Percentiles rank a stretch among this genome's conserved stretches.
Conservation (phyloP, 2,797 vertebrate species). For the Phataginus tetradactyla region DNA sequence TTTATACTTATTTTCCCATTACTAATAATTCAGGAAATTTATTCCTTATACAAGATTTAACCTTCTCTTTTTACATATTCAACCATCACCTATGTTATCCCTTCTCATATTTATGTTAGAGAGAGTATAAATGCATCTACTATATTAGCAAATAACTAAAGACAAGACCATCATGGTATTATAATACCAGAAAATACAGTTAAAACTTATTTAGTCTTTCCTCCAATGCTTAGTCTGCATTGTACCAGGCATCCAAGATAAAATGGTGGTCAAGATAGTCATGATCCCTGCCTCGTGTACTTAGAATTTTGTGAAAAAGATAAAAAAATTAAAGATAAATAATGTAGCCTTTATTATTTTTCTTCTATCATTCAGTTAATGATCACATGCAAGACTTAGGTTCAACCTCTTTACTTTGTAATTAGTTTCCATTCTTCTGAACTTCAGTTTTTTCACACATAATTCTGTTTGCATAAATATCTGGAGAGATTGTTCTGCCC, state of each 20-base stretch:
- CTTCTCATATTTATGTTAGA: neutral
- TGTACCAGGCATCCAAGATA: neutral
- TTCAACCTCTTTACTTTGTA: slow-evolving; percentile 10
- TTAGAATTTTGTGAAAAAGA: neutral
- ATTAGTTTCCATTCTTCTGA: neutral
- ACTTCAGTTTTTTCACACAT: slow-evolving; percentile 13
- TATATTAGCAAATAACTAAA: neutral
- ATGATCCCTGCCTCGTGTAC: neutral
- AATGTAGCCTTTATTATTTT: neutral
- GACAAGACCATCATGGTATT: neutral
- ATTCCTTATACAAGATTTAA: neutral
- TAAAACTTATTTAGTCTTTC: neutral
- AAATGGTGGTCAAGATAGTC: neutral
- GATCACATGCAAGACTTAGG: neutral
- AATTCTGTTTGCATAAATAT: slow-evolving; percentile 44
- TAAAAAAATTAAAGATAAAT: neutral
- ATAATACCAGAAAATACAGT: neutral
- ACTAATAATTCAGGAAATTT: slow-evolving; percentile 14
- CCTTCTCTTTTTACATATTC: neutral
- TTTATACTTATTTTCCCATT: slow-evolving; percentile 16
- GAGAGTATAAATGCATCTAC: neutral
- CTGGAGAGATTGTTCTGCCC: neutral
- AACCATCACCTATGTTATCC: neutral
- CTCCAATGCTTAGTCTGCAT: neutral
- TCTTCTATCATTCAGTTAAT: neutral